Conservation (phyloP, 2,797 vertebrate genomes). For the Poecile montanus region DNA sequence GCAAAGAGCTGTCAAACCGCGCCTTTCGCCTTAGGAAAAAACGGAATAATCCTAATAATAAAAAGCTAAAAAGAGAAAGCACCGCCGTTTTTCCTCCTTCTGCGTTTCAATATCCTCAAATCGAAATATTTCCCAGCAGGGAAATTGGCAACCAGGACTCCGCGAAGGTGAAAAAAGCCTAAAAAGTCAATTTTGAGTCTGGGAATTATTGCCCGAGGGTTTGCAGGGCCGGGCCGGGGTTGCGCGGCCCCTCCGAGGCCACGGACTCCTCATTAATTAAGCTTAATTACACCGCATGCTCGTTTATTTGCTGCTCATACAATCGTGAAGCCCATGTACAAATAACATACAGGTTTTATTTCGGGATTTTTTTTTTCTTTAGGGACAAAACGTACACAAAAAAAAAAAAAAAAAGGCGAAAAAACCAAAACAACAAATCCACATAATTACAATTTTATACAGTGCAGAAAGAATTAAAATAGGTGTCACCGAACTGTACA, state of each 20-base stretch:
- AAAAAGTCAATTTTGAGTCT: neutral
- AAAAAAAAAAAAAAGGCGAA: neutral
- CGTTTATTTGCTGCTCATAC: constrained; percentile 73
- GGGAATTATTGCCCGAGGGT: neutral
- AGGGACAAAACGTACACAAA: constrained; percentile 77
- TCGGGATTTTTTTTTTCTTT: constrained; percentile 45
- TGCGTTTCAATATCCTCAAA: neutral
- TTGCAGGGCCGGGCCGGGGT: neutral
- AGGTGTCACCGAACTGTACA: constrained; percentile 78
- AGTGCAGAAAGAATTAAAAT: constrained; percentile 90
- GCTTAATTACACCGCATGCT: constrained; percentile 29
- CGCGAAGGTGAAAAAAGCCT: neutral
- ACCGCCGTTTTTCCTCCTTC: neutral
- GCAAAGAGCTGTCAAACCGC: neutral
- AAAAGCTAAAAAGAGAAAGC: neutral
- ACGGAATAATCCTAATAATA: neutral
- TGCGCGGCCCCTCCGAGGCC: neutral
- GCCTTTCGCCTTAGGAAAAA: neutral
- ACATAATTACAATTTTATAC: constrained; percentile 87
- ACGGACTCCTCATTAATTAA: constrained; percentile 8
- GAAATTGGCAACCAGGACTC: neutral
- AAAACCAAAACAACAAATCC: neutral
- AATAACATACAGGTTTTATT: constrained; percentile 82
- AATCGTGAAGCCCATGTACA: constrained; percentile 73
- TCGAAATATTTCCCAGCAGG: neutral